Evolutionary conservation across 2,797 vertebrate species (phyloP).

Genomic region (Platyrinchus mystaceus): DNA sequence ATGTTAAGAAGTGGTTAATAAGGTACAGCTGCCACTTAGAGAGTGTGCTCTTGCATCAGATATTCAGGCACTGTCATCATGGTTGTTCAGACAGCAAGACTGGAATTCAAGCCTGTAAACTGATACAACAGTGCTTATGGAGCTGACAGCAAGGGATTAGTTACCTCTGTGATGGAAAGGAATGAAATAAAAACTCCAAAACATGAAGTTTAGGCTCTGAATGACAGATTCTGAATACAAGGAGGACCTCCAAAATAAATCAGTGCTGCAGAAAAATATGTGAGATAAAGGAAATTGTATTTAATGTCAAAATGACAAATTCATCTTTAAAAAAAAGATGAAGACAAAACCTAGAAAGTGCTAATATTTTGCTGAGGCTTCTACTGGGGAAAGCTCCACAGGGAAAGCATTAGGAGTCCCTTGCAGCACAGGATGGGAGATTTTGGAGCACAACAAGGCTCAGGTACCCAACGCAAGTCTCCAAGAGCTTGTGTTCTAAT

Average conservation of each 20-base stretch:
- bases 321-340: background rate
- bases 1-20: background rate
- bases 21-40: background rate
- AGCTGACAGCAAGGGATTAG: background rate
- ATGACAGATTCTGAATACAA: background rate
- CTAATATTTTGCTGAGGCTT: background rate
- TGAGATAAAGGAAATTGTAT: background rate
- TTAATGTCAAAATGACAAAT: background rate
- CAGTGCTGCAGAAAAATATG: background rate
- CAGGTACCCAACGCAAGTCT: background rate
- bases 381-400: background rate
- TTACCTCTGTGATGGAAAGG: background rate
- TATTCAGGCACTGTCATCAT: conserved; percentile 28
- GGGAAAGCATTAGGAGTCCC: background rate
- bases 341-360: background rate
- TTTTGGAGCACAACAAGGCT: background rate
- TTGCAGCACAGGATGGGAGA: background rate
- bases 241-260: background rate
- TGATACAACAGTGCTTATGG: conserved; percentile 45
- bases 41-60: conserved; percentile 55
- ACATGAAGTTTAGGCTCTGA: background rate
- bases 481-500: background rate
- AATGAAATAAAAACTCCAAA: background rate
- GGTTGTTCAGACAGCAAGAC: background rate
- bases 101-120: conserved; percentile 15